Evolutionary conservation across 1,140 invertebrate species (phyloP).

Genomic region (Drosophila lini): DNA sequence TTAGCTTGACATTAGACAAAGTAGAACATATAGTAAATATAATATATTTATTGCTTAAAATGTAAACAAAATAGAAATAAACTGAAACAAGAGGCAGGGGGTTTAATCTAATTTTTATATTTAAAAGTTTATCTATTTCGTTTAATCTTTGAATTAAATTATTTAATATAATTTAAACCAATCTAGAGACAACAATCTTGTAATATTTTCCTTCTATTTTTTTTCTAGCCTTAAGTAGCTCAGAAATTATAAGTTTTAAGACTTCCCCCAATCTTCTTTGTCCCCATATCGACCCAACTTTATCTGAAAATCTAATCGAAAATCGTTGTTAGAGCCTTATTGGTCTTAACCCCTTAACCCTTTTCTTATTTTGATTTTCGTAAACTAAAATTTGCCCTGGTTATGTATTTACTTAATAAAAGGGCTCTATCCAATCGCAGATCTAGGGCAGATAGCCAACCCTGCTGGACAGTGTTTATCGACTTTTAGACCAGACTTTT

Average conservation of each 20-base stretch:
- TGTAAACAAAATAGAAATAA: neutral
- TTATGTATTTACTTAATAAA: constrained; percentile 11
- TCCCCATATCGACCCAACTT: neutral
- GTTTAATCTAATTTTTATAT: neutral
- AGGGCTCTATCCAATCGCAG: constrained; percentile 4
- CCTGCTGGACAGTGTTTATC: constrained; percentile 66
- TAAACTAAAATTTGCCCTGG: neutral
- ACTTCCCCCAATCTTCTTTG: no score
- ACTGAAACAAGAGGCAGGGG: neutral
- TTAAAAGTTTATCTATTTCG: neutral
- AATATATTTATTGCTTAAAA: neutral
- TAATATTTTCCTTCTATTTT: neutral
- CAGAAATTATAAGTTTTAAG: neutral
- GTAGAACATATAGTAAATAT: neutral
- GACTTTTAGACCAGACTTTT: constrained; percentile 68
- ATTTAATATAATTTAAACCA: neutral
- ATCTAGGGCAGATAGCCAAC: constrained; percentile 48
- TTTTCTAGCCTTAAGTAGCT: neutral
- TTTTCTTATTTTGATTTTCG: neutral
- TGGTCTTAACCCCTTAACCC: neutral
- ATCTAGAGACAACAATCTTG: neutral
- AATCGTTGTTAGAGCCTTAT: neutral
- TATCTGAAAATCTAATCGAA: neutral
- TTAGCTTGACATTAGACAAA: no score
- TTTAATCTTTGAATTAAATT: neutral